A percentile compares a stretch with the other conserved stretches of the same genome.
phyloP scores from a whole-genome alignment of 2,797 vertebrate genomes.

The Sphaeramia orbicularis region DNA sequence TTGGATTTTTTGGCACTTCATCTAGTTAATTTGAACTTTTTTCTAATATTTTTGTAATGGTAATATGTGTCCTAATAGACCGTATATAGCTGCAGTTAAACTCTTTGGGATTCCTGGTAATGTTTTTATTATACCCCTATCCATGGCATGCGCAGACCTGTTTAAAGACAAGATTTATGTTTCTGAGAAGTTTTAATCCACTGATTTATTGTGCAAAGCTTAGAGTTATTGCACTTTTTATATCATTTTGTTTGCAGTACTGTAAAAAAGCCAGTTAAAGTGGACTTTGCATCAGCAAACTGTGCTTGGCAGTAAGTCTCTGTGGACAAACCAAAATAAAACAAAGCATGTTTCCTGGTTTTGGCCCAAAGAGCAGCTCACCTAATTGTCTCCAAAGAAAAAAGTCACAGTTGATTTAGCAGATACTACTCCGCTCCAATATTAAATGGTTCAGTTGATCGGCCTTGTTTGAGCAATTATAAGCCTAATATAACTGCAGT shows the following conservation, averaged over 20 bases:
- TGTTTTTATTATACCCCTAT: no score
- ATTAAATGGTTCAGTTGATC: conserved; percentile 53
- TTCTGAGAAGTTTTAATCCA: no score
- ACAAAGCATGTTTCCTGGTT: conserved; percentile 28
- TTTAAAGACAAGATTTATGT: no score
- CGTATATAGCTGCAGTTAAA: no score
- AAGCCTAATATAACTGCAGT: conserved; percentile 38
- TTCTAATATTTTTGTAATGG: neutral
- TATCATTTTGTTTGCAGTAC: no score
- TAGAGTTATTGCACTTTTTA: no score
- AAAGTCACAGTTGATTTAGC: conserved; percentile 64
- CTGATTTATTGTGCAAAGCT: no score
- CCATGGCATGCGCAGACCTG: no score
- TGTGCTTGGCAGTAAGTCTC: conserved; percentile 4
- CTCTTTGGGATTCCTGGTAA: no score
- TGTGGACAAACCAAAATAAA: conserved; percentile 26
- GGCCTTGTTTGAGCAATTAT: conserved; percentile 55
- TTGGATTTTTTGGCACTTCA: neutral
- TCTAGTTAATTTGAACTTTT: neutral
- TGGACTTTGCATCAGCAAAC: neutral
- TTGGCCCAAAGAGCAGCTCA: conserved; percentile 30
- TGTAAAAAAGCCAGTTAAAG: no score
- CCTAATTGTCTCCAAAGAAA: conserved; percentile 45
- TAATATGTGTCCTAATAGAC: neutral
- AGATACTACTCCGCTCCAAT: conserved; percentile 41